Conservation (phyloP, 2,888 invertebrate species). For the Oeneis ivallda region DNA sequence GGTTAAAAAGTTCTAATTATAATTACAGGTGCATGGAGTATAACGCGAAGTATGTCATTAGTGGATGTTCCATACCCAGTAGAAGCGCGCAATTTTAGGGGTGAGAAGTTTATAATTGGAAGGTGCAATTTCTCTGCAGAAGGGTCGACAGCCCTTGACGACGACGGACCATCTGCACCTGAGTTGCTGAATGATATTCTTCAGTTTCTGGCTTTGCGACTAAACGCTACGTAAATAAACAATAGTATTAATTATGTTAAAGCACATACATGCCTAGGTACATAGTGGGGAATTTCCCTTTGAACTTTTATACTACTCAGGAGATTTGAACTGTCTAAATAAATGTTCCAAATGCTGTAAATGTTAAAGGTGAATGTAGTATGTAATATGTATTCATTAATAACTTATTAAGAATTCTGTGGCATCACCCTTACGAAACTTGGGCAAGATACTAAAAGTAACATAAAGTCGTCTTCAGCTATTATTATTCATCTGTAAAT, state of each 20-base stretch:
- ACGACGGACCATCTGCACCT: constrained; percentile 72
- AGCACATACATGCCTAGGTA: too few species aligned
- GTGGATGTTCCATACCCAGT: constrained; percentile 62
- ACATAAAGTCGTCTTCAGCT: too few species aligned
- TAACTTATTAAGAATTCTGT: too few species aligned
- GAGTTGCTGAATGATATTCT: constrained; percentile 75
- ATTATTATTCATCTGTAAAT: too few species aligned
- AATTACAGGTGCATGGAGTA: constrained; percentile 59
- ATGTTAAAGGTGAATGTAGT: too few species aligned
- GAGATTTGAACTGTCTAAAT: too few species aligned
- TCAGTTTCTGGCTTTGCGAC: constrained; percentile 59
- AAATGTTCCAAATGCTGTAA: too few species aligned
- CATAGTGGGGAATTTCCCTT: too few species aligned
- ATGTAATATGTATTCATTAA: too few species aligned
- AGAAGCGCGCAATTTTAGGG: constrained; percentile 67
- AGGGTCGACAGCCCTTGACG: constrained; percentile 59
- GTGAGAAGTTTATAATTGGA: constrained; percentile 71
- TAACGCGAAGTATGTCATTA: constrained; percentile 58
- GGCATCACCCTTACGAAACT: too few species aligned
- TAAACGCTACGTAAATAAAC: constrained; percentile 71
- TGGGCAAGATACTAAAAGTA: too few species aligned
- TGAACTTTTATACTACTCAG: too few species aligned
- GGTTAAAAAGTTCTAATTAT: neutral
- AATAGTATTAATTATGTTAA: neutral
- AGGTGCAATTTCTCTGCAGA: constrained; percentile 70